Evolutionary conservation across 2,797 vertebrate species (phyloP).

Genomic region (Hozukius guyotensis): DNA sequence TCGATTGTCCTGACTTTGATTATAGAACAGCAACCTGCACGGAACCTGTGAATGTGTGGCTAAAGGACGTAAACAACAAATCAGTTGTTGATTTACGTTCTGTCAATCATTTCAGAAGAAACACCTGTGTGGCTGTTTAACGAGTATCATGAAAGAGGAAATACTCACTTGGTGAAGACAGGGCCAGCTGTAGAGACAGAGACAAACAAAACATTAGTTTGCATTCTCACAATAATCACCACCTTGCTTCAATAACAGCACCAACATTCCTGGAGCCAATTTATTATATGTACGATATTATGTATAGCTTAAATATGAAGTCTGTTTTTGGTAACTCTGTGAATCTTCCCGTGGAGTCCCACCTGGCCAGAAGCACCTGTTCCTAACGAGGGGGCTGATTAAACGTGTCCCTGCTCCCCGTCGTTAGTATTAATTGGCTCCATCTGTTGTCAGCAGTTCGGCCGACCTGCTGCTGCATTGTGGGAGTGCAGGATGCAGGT

Average conservation of each 20-base stretch:
- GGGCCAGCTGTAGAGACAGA: conserved; percentile 74
- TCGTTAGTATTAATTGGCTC: conserved; percentile 40
- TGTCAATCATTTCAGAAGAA: background rate
- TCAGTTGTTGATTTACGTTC: background rate
- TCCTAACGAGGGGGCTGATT: conserved; percentile 25
- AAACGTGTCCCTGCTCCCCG: conserved; percentile 20
- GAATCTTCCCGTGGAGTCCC: background rate
- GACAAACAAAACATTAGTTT: conserved; percentile 28
- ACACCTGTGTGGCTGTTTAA: background rate
- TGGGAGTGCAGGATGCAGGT: conserved; percentile 2
- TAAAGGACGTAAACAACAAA: background rate
- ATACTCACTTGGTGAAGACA: conserved; percentile 80
- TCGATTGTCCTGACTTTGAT: background rate
- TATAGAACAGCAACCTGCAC: background rate
- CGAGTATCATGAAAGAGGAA: background rate
- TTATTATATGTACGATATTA: background rate
- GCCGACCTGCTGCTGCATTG: conserved; percentile 13
- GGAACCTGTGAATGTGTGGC: background rate
- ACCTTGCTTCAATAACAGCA: background rate
- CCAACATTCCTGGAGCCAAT: background rate
- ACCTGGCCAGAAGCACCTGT: conserved; percentile 8
- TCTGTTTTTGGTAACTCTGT: background rate
- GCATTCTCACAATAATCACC: conserved; percentile 1
- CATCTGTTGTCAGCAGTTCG: conserved; percentile 30
- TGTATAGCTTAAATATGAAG: background rate